Evolutionary conservation across 2,113 vertebrate genomes (phyloP), one percentile per base, ranked within the genome.

Genomic region (Talpa occidentalis): DNA sequence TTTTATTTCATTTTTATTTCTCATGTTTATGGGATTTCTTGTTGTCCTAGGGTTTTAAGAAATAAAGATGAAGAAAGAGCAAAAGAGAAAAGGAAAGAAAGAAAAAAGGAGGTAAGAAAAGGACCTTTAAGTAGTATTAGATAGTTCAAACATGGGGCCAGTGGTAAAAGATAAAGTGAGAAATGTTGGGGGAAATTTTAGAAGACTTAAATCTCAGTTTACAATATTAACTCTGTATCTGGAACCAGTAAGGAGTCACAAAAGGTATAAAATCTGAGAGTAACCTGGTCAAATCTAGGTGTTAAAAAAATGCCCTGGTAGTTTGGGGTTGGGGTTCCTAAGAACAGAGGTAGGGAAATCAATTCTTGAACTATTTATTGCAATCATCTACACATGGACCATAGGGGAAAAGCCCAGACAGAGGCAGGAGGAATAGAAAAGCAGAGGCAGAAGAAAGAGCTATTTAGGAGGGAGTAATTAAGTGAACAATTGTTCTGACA

Each of bases 1-100:
- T 26, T 67, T 69, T 59, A 42, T 93, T 80, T 64, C 60, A 32
- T n/a, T 87, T 93, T 79, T 78, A 52, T 90, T 60, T 70, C n/a
- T 49, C 15, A 44, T 37, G 24, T 32, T 73, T 83, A 54, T 88
- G 15, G 21, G 24, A 1, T 24, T 78, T 81, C 67, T 94, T 5
- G 44, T 83, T 1, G 35, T 74, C 5, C 10, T 67, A 37, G 14
- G 85, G 21, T 85, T 89, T 76, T 73, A 91, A 72, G 44, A 93
- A 96, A 77, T 60, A 70, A 72, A 69, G 42, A 69, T 60, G 10
- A 42, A 84, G 69, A 78, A 42, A 72, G 21, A 64, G 26, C 21
- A 49, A 32, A 30, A 59, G 19, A 14, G 2, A 60, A 30, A 66
- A 26, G 17, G 4, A 52, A 70, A 47, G 19, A 49, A 74, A 64